Base-by-base conservation (phyloP, 1,140 invertebrate genomes). In the Bicyclus anynana region DNA sequence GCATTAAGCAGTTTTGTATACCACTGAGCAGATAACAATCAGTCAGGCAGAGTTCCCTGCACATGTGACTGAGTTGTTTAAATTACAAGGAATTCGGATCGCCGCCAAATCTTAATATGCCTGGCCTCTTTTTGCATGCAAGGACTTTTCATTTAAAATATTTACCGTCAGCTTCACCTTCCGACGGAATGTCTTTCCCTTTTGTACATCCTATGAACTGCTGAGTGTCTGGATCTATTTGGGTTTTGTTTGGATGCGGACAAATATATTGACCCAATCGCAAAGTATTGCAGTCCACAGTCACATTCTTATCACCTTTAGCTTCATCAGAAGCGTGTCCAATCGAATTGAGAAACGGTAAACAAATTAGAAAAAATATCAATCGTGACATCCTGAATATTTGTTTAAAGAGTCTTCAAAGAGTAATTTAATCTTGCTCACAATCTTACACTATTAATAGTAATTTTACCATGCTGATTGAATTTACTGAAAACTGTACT, bases 191-290 rank as follows among this genome's bases (percentile, higher is more conserved):
- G 7, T 67, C 71, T 65, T 85, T 83, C 17, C 84, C 84, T 66
- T 82, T 84, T 10, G 92, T 93, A 83, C 97, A 99, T 27, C 93
- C 94, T 65, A 81, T 89, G 27, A 94, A 93, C 76, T 98, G 97
- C 83, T 99, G 97, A 2, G 97, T 98, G 75, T 94, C 92, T 3
- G 92, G 91, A 89, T 98, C 97, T 73, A 99, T 97, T 62, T 94
- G 93, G 72, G 94, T 91, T 70, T 91, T 90, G 52, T 89, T 90
- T 10, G 95, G 95, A 90, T 96, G 93, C 12, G 94, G 93, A 87
- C 97, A 99, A 59, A 95, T 91, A 80, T 93, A 97, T 71, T 97
- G 96, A 0, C 96, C 96, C 87, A 96, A 91, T 69, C 93, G 89
- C 69, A 97, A 80, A 26, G 91, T 93, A 75, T 81, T 92, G 75